Conservation (phyloP, 2,888 invertebrate species). For the Hedya salicella region DNA sequence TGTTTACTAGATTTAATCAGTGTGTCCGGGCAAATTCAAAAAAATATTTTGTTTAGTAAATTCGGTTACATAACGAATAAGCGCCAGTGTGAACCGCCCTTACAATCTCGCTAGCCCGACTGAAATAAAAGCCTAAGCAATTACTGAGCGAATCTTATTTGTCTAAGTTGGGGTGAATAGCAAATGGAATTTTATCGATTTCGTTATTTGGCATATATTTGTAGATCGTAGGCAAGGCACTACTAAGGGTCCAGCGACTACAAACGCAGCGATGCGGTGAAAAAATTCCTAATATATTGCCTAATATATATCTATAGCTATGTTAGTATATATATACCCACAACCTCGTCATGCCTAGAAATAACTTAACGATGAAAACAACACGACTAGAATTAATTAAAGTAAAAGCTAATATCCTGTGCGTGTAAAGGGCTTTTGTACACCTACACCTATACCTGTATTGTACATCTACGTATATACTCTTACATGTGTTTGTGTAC, state of each 20-base stretch:
- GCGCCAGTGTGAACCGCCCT: background rate
- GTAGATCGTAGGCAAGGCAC: too few species aligned
- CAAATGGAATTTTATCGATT: background rate
- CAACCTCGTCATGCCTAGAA: background rate
- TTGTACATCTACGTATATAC: background rate
- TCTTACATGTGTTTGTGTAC: too few species aligned
- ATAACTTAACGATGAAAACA: background rate
- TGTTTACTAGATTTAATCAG: too few species aligned
- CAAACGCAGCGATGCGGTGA: too few species aligned
- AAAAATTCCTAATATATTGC: too few species aligned
- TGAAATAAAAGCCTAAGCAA: background rate
- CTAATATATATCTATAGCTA: too few species aligned
- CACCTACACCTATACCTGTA: too few species aligned
- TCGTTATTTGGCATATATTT: background rate
- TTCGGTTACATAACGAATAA: too few species aligned
- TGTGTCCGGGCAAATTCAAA: too few species aligned
- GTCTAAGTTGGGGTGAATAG: background rate
- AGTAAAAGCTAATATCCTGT: constrained; percentile 38
- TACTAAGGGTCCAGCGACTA: too few species aligned
- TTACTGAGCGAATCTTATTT: background rate
- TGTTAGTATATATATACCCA: too few species aligned
- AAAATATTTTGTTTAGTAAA: too few species aligned
- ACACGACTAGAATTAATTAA: constrained; percentile 19
- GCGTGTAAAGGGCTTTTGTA: constrained; percentile 9
- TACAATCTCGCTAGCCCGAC: background rate